These are phyloP conservation scores for Drosophila pullipes DNA, from an alignment of 2,888 invertebrate genomes.

Conservation along the genomic window DNA sequence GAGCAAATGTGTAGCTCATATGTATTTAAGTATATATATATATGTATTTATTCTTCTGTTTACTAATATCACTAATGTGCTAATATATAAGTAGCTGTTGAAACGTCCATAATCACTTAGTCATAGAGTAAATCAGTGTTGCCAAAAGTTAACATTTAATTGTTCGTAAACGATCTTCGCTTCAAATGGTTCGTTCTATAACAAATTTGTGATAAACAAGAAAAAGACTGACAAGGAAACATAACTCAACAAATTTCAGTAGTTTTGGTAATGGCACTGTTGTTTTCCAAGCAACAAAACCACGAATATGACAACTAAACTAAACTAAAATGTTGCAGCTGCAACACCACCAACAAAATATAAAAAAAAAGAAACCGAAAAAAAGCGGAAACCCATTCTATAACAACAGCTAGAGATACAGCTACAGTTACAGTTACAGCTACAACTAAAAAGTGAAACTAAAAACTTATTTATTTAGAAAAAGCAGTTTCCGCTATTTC, in stretches of 20 bases:
- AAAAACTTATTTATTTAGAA: slow-evolving; percentile 76
- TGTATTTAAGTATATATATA: slow-evolving; percentile 1
- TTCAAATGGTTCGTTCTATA: background rate
- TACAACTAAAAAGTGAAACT: slow-evolving; percentile 29
- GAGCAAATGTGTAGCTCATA: slow-evolving; percentile 26
- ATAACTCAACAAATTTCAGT: slow-evolving; percentile 1
- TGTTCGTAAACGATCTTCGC: background rate
- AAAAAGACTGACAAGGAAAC: slow-evolving; percentile 12
- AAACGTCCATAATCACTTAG: slow-evolving; percentile 39
- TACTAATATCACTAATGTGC: slow-evolving; percentile 17
- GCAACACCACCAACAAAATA: slow-evolving; percentile 8
- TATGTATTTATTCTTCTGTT: slow-evolving; percentile 29
- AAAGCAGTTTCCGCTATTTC: slow-evolving; percentile 58
- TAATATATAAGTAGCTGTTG: slow-evolving; percentile 41
- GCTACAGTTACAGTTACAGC: slow-evolving; percentile 26
- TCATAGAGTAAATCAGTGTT: slow-evolving; percentile 16
- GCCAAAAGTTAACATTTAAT: slow-evolving; percentile 23
- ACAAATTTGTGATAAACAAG: background rate
- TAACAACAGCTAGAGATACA: slow-evolving; percentile 29
- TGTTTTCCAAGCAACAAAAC: slow-evolving; percentile 45
- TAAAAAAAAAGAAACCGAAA: background rate
- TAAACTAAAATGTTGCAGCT: slow-evolving; percentile 52
- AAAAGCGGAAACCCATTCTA: slow-evolving; percentile 26
- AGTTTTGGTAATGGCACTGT: slow-evolving; percentile 43
- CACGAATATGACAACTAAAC: slow-evolving; percentile 57